Evolutionary conservation across 2,888 invertebrate genomes (phyloP).

Genomic region (Corythucha ciliata): DNA sequence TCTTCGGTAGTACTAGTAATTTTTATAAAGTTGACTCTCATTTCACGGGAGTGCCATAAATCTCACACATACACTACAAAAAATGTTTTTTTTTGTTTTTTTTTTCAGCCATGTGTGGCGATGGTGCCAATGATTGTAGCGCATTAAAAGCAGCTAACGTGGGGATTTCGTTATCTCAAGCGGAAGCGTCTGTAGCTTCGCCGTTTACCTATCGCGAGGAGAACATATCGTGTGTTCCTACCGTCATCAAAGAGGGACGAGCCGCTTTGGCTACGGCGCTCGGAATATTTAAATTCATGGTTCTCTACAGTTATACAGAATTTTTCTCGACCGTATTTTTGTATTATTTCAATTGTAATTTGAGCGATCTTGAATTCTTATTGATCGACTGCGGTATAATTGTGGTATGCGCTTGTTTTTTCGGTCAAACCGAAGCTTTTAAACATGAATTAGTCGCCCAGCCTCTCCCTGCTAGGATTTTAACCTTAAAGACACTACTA

Average conservation of each 20-base stretch:
- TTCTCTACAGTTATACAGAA: slow-evolving; percentile 50
- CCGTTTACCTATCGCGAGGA: slow-evolving; percentile 77
- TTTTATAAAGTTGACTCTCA: too few species aligned
- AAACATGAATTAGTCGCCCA: slow-evolving; percentile 39
- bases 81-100: too few species aligned
- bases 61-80: too few species aligned
- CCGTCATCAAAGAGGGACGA: slow-evolving; percentile 71
- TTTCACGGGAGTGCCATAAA: too few species aligned
- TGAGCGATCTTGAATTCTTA: slow-evolving; percentile 48
- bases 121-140: slow-evolving; percentile 80
- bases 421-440: slow-evolving; percentile 44
- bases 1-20: too few species aligned
- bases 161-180: slow-evolving; percentile 78
- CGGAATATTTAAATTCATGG: slow-evolving; percentile 56
- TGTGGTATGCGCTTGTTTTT: slow-evolving; percentile 46
- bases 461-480: slow-evolving; percentile 68
- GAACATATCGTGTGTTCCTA: slow-evolving; percentile 72
- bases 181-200: slow-evolving; percentile 80
- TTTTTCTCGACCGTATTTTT: slow-evolving; percentile 48
- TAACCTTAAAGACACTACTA: slow-evolving; percentile 65
- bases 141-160: slow-evolving; percentile 80
- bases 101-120: slow-evolving; percentile 57
- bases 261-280: slow-evolving; percentile 73
- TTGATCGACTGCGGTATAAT: slow-evolving; percentile 48
- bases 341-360: slow-evolving; percentile 45